These are phyloP conservation scores for Andrena hattorfiana DNA, from an alignment of 2,888 invertebrate genomes.

Conservation along the genomic window DNA sequence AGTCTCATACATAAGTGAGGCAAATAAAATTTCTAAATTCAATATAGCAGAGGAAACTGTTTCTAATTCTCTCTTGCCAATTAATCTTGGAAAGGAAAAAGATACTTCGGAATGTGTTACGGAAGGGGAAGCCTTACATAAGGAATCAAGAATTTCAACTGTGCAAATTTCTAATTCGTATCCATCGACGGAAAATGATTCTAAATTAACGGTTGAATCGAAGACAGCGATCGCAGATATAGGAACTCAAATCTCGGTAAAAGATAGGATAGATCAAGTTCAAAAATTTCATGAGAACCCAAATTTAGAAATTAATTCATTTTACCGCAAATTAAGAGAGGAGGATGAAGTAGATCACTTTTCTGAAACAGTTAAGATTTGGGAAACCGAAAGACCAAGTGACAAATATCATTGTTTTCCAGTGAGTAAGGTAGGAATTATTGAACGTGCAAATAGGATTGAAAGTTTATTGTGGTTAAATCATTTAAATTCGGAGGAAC, in stretches of 20 bases:
- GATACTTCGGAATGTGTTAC: too few relatives aligned
- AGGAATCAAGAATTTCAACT: too few relatives aligned
- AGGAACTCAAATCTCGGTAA: not conserved
- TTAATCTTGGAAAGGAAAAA: too few relatives aligned
- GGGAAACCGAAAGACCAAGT: not conserved
- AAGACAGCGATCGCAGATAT: not conserved
- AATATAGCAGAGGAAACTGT: not conserved
- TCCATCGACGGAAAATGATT: not conserved
- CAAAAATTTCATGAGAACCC: not conserved
- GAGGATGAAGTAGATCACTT: not conserved
- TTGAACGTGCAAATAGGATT: not conserved
- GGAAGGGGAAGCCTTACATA: too few relatives aligned
- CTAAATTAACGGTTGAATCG: not conserved
- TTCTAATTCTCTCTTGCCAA: not conserved
- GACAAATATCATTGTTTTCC: not conserved
- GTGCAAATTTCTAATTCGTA: too few relatives aligned
- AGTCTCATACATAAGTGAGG: too few relatives aligned
- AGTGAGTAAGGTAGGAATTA: not conserved
- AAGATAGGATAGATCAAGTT: not conserved
- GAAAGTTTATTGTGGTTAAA: not conserved
- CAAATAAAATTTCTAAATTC: not conserved
- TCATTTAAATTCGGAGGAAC: constrained; percentile 5
- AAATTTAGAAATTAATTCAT: not conserved
- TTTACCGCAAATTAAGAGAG: not conserved
- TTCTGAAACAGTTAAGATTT: not conserved